Percentiles rank a stretch among this genome's conserved stretches.
Conservation (phyloP, 2,888 invertebrate species). For the Clitarchus hookeri region DNA sequence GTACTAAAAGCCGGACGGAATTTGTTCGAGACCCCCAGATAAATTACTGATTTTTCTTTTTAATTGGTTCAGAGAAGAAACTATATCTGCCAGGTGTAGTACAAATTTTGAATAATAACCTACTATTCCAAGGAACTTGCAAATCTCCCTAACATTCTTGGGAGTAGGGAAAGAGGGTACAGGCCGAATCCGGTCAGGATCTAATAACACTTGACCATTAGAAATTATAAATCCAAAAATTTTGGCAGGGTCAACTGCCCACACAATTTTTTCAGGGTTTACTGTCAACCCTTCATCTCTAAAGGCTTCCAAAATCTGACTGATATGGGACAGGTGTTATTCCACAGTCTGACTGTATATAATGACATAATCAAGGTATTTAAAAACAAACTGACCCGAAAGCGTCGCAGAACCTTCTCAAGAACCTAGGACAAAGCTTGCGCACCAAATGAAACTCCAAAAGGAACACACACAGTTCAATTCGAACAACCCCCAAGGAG, state of each 20-base stretch:
- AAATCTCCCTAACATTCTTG: not conserved
- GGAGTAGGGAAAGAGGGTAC: not conserved
- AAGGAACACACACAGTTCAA: no score
- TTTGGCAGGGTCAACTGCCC: not conserved
- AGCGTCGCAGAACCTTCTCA: no score
- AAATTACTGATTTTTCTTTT: not conserved
- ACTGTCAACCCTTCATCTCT: no score
- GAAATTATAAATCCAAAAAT: not conserved
- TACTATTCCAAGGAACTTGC: not conserved
- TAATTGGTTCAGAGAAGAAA: not conserved
- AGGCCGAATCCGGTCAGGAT: not conserved
- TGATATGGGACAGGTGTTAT: no score
- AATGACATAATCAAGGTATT: no score
- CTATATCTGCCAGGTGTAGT: not conserved
- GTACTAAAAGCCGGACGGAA: not conserved
- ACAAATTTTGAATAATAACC: not conserved
- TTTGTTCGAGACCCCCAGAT: not conserved
- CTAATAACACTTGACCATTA: not conserved
- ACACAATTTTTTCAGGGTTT: not conserved
- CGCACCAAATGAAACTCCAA: no score
- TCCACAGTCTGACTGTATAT: no score
- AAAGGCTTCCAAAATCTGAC: no score
- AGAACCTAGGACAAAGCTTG: no score
- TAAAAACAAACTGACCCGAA: no score
- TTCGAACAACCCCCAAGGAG: no score